Base-by-base conservation (phyloP, 1,140 invertebrate species). In the Neodiprion lecontei region DNA sequence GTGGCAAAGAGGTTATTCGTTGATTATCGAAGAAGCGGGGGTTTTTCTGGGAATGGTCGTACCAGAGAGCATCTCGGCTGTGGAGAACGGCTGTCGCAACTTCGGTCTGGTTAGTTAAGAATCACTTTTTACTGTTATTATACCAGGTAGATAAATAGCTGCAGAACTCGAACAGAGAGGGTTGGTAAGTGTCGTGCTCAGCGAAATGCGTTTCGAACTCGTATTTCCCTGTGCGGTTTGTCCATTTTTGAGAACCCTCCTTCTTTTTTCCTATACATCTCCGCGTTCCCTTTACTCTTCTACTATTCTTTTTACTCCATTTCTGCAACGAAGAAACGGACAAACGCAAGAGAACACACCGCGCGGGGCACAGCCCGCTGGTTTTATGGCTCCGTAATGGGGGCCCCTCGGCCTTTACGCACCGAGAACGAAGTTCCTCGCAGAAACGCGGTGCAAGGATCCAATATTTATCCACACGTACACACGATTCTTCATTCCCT, bases 311-410 rank as follows among this genome's bases (percentile, higher is more conserved):
- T 40, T 40, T 17, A 17, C 53, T 5, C 53, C 9, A 40, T 40
- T 40, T 40, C 28, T 40, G 5, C 28, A 40, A 40, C 1, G 53
- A 61, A 17, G n/a, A 61, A 61, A 61, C 53, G 53, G 53, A 61
- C n/a, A 17, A 61, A 61, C 9, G 53, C n/a, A 61, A 61, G 53
- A 61, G 53, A 61, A 61, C 28, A 74, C 79, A 80, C 80, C 80
- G 79, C 78, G 81, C 74, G 77, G 82, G 77, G 79, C 82, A 79
- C 83, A 82, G 79, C 74, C 80, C 74, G 79, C 74, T 74, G 75
- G 79, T 87, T 88, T 88, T 88, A 88, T 84, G 85, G 78, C 75
- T 78, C 72, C 75, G 79, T 87, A 87, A 88, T 88, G 83, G 83
- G 83, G 28, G 80, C 85, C 84, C 82, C 85, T 86, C 85, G 82